Conservation (phyloP, 2,888 invertebrate genomes). For the Eudemis profundana region DNA sequence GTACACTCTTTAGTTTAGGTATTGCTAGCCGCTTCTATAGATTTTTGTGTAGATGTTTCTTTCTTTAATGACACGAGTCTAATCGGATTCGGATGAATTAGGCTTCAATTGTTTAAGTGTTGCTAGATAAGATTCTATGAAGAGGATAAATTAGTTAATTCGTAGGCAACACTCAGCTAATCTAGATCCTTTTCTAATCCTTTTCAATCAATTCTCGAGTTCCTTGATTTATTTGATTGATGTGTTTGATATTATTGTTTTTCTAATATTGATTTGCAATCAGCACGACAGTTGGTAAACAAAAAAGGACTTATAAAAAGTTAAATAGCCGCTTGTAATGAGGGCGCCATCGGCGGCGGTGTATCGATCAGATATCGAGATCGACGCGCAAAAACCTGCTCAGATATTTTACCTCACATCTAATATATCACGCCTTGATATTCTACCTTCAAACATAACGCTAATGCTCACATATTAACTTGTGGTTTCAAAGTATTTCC, state of each 20-base stretch:
- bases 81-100: too few relatives aligned
- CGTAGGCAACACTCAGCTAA: neutral
- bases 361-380: slow-evolving; percentile 33
- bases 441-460: neutral
- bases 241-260: neutral
- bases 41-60: too few relatives aligned
- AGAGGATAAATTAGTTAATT: neutral
- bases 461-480: neutral
- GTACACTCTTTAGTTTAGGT: neutral
- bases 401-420: slow-evolving; percentile 13
- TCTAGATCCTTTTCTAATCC: neutral
- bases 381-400: slow-evolving; percentile 13
- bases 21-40: neutral
- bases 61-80: too few relatives aligned
- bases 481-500: neutral
- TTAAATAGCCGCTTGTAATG: slow-evolving; percentile 33
- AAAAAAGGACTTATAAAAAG: slow-evolving; percentile 38
- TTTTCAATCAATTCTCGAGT: neutral
- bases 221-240: neutral
- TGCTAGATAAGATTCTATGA: too few relatives aligned
- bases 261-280: slow-evolving; percentile 27
- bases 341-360: slow-evolving; percentile 24
- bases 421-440: slow-evolving; percentile 17
- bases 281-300: slow-evolving; percentile 29
- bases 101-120: too few relatives aligned